These are phyloP conservation scores for Sitophilus oryzae DNA, from an alignment of 1,140 invertebrate genomes.

Conservation along the genomic window DNA sequence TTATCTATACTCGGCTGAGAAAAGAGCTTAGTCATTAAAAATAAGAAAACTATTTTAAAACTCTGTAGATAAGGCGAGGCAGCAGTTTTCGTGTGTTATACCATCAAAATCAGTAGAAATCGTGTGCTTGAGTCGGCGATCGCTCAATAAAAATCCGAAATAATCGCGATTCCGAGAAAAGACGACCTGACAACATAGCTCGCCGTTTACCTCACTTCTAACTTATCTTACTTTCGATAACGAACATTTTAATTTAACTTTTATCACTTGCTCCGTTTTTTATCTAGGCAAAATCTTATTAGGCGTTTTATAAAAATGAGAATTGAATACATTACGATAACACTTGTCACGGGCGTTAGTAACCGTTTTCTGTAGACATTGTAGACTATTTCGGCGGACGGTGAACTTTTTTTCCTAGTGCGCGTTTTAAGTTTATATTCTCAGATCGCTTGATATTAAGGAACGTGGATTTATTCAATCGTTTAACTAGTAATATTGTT, in stretches of 20 bases:
- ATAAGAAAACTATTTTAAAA: conserved; percentile 14
- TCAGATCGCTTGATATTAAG: no score
- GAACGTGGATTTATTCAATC: no score
- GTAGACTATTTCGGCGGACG: neutral
- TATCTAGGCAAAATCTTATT: conserved; percentile 21
- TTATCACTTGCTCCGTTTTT: conserved; percentile 17
- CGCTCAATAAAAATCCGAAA: conserved; percentile 1
- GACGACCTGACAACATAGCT: conserved; percentile 11
- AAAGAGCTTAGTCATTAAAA: conserved; percentile 19
- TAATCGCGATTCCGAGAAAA: conserved; percentile 1
- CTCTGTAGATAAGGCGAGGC: conserved; percentile 8
- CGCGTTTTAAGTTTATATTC: neutral
- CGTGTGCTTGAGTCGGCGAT: conserved; percentile 9
- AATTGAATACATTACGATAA: conserved; percentile 6
- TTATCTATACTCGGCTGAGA: conserved; percentile 10
- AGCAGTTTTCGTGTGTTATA: neutral
- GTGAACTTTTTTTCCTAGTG: neutral
- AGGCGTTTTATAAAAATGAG: conserved; percentile 17
- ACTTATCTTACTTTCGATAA: conserved; percentile 24
- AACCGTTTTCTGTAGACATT: no score
- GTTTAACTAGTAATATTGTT: no score
- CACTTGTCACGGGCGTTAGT: neutral
- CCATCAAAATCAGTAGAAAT: conserved; percentile 15
- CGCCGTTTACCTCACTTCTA: conserved; percentile 11
- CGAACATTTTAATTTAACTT: conserved; percentile 15